A percentile compares a stretch with the other conserved stretches of the same genome.
Evolutionary conservation across 1,140 invertebrate genomes (phyloP).

Genomic region (Philaenus spumarius): DNA sequence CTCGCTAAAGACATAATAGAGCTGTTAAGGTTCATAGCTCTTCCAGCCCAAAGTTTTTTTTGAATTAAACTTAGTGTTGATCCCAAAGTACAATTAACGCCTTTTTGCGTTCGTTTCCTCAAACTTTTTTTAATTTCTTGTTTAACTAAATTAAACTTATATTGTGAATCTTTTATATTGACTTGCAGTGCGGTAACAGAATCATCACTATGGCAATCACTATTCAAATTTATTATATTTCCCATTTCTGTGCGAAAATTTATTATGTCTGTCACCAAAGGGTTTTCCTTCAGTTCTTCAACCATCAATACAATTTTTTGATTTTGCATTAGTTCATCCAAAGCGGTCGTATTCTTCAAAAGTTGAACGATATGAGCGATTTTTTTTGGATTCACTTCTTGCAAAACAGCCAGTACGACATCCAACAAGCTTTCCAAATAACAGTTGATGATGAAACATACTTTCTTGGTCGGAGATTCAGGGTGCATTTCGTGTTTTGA

Average conservation of each 20-base stretch:
- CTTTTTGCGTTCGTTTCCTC: background rate
- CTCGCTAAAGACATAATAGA: background rate
- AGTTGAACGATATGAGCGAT: background rate
- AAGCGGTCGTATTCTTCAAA: background rate
- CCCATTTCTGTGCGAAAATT: constrained; percentile 8
- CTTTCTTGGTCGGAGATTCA: background rate
- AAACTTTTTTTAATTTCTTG: background rate
- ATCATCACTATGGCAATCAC: background rate
- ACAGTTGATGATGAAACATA: background rate
- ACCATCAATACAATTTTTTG: background rate
- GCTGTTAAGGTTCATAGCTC: background rate
- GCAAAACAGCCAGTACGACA: background rate
- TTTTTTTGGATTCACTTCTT: background rate
- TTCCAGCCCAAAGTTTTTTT: background rate
- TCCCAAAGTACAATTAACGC: background rate
- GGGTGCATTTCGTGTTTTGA: background rate
- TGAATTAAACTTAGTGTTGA: background rate
- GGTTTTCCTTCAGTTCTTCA: background rate
- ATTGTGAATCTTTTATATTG: background rate
- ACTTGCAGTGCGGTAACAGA: background rate
- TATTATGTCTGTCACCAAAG: background rate
- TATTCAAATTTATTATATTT: background rate
- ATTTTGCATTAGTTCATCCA: constrained; percentile 4
- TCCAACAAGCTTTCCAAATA: background rate
- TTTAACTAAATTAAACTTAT: constrained; percentile 3